Percentiles rank a stretch among this genome's conserved stretches.
Evolutionary conservation across 1,140 invertebrate genomes (phyloP).

Genomic region (Trigoniulus corallinus): DNA sequence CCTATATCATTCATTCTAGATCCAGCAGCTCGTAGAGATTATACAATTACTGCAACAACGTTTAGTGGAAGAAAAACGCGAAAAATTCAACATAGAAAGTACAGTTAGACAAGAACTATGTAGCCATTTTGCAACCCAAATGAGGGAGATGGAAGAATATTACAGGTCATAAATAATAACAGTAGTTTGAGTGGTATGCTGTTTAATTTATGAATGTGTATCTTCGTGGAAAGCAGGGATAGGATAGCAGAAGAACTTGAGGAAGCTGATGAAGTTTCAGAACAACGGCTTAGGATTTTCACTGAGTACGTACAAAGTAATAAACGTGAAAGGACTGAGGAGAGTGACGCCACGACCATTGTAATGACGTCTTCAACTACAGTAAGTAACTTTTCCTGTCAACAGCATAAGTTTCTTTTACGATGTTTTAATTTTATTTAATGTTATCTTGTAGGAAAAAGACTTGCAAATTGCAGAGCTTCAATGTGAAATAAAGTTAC

Average conservation of each 20-base stretch:
- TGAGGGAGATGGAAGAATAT: background rate
- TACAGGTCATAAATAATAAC: background rate
- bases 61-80: background rate
- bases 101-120: background rate
- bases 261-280: background rate
- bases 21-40: background rate
- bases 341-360: too few relatives aligned
- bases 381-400: too few relatives aligned
- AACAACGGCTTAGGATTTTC: background rate
- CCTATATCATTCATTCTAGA: background rate
- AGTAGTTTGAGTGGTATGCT: background rate
- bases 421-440: too few relatives aligned
- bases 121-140: background rate
- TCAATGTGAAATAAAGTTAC: too few relatives aligned
- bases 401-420: too few relatives aligned
- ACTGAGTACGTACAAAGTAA: too few relatives aligned
- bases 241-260: background rate
- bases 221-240: background rate
- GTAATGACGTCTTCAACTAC: too few relatives aligned
- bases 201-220: background rate
- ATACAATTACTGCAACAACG: background rate
- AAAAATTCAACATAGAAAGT: background rate
- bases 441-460: too few relatives aligned
- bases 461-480: too few relatives aligned
- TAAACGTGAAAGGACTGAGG: too few relatives aligned